A percentile compares a stretch with the other conserved stretches of the same genome.
Evolutionary conservation across 1,140 invertebrate genomes (phyloP).

Genomic region (Drosophila sp.): DNA sequence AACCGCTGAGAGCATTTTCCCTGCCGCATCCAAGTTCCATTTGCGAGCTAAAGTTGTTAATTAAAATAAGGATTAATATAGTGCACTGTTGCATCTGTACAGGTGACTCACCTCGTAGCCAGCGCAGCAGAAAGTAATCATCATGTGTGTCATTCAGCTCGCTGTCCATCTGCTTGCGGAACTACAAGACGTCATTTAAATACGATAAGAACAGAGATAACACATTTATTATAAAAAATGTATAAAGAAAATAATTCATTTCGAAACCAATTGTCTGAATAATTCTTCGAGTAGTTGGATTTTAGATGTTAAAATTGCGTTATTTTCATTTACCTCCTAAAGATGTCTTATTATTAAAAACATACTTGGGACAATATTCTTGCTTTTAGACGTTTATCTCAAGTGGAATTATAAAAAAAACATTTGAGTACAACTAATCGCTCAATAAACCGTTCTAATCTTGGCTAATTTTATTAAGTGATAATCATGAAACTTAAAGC

Average conservation of each 20-base stretch:
- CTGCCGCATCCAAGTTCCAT: conserved; percentile 91
- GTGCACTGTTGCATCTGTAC: not conserved
- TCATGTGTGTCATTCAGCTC: conserved; percentile 89
- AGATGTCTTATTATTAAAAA: too few relatives aligned
- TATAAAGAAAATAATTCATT: too few relatives aligned
- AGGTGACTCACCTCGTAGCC: conserved; percentile 90
- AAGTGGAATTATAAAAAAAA: not conserved
- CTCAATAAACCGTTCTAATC: conserved; percentile 13
- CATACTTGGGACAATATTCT: too few relatives aligned
- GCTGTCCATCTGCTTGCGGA: conserved; percentile 88
- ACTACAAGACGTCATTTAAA: conserved; percentile 85
- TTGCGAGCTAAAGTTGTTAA: conserved; percentile 88
- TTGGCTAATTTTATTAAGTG: conserved; percentile 9
- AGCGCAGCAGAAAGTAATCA: conserved; percentile 91
- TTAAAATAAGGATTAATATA: not conserved
- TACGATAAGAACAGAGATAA: not conserved
- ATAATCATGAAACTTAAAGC: conserved; percentile 7
- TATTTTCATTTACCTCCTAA: too few relatives aligned
- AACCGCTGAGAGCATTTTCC: conserved; percentile 92
- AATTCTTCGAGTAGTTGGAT: too few relatives aligned
- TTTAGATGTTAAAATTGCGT: too few relatives aligned
- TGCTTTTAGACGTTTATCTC: not conserved
- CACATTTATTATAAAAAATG: too few relatives aligned
- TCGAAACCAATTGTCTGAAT: too few relatives aligned
- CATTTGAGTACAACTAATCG: conserved; percentile 15